Evolutionary conservation across 2,113 vertebrate species (phyloP), one percentile per base, ranked within the genome.

Genomic region (Trogon surrucura): DNA sequence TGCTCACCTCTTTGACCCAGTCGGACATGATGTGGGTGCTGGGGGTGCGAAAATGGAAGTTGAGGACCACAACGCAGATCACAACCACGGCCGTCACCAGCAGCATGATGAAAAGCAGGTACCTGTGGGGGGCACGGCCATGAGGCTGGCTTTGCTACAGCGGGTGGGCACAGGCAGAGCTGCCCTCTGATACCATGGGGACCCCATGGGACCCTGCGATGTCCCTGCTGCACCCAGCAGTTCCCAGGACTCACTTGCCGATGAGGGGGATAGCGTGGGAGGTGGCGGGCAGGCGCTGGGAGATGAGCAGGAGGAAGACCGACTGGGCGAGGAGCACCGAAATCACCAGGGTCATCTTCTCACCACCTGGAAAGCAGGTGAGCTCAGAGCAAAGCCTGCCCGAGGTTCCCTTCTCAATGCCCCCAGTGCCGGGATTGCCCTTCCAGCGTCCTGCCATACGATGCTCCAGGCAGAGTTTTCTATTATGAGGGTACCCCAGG

Each of bases 71-170:
- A 2, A 99, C 98, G 0, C 98, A 99, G 95, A 99, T 98, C 72
- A 99, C 95, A 70, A 99, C 99, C 41, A 99, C 99, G 1, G 99
- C 97, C 0, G 99, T 98, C 88, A 99, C 99, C 94, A 99, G 93
- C 57, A 99, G 98, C 99, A 99, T 99, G 97, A 99, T 98, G 36
- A 99, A 99, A 97, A 99, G 99, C 94, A 99, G 97, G 62, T 99
- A 99, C 97, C 99, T 99, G 97, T 25, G 91, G 38, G 29, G 23
- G 19, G 4, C 27, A 38, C 0, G 3, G 64, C 51, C 14, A 20
- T 80, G 65, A 51, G 44, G 34, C 36, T 9, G 4, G 27, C 41
- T 29, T 62, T 62, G 64, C 38, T 10, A 2, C 14, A 66, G 32
- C 14, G 23, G 5, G 8, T 70, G 47, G 26, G 36, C 36, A 51